Conservation (phyloP, 2,797 vertebrate species). For the Megaceryle alcyon region DNA sequence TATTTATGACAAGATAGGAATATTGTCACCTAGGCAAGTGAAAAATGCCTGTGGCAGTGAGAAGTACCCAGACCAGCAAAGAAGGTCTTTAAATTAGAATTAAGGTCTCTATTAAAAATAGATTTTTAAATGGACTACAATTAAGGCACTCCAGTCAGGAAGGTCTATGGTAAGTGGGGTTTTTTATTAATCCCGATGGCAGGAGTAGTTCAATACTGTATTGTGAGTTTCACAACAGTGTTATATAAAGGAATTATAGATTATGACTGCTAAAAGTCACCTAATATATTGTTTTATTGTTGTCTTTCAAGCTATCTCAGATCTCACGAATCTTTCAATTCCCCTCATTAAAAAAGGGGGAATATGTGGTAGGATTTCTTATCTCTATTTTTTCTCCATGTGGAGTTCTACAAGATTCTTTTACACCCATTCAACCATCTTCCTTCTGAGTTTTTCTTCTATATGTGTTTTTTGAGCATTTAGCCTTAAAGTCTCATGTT, state of each 20-base stretch:
- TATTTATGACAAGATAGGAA: background rate
- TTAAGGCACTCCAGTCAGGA: background rate
- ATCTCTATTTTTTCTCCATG: background rate
- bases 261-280: background rate
- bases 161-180: background rate
- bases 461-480: background rate
- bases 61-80: background rate
- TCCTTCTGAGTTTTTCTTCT: background rate
- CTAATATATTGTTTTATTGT: background rate
- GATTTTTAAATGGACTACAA: constrained; percentile 25
- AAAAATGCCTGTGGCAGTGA: background rate
- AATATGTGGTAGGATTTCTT: background rate
- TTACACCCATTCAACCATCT: background rate
- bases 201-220: background rate
- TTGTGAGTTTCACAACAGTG: background rate
- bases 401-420: background rate
- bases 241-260: constrained; percentile 13
- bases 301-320: background rate
- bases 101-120: background rate
- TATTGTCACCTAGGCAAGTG: background rate
- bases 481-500: background rate
- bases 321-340: background rate
- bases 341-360: background rate
- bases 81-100: constrained; percentile 12
- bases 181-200: constrained; percentile 15